Base-by-base conservation (phyloP, 2,888 invertebrate genomes). In the Euproctis similis region DNA sequence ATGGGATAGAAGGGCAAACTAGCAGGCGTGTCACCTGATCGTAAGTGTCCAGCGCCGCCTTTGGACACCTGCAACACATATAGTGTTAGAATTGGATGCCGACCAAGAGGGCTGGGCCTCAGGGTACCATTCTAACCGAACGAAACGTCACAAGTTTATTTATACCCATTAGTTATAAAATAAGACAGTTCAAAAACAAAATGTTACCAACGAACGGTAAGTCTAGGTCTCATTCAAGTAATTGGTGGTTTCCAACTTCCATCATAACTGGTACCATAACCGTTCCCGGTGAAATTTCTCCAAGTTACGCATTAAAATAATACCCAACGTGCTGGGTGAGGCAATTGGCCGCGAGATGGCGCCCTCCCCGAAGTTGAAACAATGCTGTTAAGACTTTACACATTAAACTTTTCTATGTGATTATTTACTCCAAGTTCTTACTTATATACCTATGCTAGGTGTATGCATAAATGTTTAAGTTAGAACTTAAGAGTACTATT, bases 281-380 rank as follows among this genome's bases (percentile, higher is more conserved):
- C 59, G 49, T 74, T 54, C 49, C 51, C 39, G 46, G 28, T 60
- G 55, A 70, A 67, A 60, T 68, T 55, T 54, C 53, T 57, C 56
- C 58, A 52, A 66, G 56, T 63, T 62, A 65, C 58, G 63, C 63
- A 70, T 75, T 74, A 71, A 65, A 73, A 64, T 72, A 65, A 67
- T 68, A 65, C 59, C 62, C 55, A 39, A 43, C 49, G 47, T 51
- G 48, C 50, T 33, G 46, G 58, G 60, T 70, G 59, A 57, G 67
- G 61, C 67, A 73, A 77, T 73, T 69, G 73, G 61, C 75, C 69
- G 58, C 58, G 55, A 73, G 66, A 72, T 75, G 71, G 69, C 59
- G 59, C 36, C 43, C 42, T 30, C 23, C 52, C 55, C 55, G 50
- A 69, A 77, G 66, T 75, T 77, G 50, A 66, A 65, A 61, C 69